Conservation (phyloP, 2,113 vertebrate genomes). For the Dromiciops gliroides region DNA sequence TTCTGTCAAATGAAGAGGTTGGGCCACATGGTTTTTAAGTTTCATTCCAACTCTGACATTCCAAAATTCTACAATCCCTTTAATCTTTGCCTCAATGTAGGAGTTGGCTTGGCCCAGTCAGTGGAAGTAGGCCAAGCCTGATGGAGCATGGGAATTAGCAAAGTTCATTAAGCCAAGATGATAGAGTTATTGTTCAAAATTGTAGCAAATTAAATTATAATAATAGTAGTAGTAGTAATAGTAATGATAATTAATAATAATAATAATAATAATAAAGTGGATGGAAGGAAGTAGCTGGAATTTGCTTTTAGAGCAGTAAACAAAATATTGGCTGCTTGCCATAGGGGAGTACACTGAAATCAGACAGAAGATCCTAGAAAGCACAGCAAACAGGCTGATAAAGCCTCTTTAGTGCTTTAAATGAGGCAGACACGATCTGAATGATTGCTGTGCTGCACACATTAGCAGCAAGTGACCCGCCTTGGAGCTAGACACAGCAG, state of each 20-base stretch:
- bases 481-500: not conserved
- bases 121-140: not conserved
- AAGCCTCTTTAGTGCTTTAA: conserved; percentile 12
- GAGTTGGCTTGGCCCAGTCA: not conserved
- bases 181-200: not conserved
- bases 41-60: not conserved
- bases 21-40: not conserved
- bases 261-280: not conserved
- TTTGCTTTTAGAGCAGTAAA: conserved; percentile 62
- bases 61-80: not conserved
- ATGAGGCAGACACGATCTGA: not conserved
- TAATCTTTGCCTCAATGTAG: not conserved
- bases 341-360: conserved; percentile 27
- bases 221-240: not conserved
- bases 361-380: conserved; percentile 55
- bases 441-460: not conserved
- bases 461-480: accelerated
- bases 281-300: not conserved
- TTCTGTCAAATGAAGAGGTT: not conserved
- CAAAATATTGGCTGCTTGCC: conserved; percentile 66
- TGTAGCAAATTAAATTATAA: not conserved
- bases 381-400: not conserved
- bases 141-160: not conserved
- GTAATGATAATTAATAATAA: not conserved
- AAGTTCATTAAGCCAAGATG: not conserved